Percentiles rank a stretch among this genome's conserved stretches.
Evolutionary conservation across 2,113 vertebrate species (phyloP).

Genomic region (Hippoglossus stenolepis): DNA sequence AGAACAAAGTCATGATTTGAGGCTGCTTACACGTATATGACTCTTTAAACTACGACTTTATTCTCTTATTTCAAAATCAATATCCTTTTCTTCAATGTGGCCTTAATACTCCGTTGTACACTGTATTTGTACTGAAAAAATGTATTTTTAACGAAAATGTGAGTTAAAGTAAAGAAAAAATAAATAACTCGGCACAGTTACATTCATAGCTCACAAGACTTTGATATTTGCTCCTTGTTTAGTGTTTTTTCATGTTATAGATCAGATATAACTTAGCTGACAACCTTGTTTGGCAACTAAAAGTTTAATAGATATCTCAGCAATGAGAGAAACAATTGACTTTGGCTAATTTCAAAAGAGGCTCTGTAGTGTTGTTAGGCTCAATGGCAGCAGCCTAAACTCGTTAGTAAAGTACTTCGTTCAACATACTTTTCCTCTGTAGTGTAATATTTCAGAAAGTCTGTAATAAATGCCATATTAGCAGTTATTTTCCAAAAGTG

Average conservation of each 20-base stretch:
- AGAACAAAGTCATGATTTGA: no score
- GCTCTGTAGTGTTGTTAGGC: conserved; percentile 24
- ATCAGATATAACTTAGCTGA: background rate
- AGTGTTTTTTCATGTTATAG: background rate
- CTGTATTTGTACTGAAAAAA: no score
- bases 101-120: background rate
- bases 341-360: background rate
- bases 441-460: conserved; percentile 10
- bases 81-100: background rate
- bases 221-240: background rate
- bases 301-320: no score
- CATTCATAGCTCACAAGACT: conserved; percentile 18
- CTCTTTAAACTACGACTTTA: no score
- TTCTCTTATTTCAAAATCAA: no score
- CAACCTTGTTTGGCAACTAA: no score
- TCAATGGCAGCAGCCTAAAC: background rate
- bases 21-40: no score
- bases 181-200: conserved; percentile 6
- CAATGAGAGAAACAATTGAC: no score
- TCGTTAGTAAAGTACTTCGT: no score
- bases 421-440: background rate
- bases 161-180: background rate
- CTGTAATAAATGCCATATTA: background rate
- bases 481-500: background rate
- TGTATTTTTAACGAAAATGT: background rate